Conservation (phyloP, 2,888 invertebrate genomes). For the Automeris io region DNA sequence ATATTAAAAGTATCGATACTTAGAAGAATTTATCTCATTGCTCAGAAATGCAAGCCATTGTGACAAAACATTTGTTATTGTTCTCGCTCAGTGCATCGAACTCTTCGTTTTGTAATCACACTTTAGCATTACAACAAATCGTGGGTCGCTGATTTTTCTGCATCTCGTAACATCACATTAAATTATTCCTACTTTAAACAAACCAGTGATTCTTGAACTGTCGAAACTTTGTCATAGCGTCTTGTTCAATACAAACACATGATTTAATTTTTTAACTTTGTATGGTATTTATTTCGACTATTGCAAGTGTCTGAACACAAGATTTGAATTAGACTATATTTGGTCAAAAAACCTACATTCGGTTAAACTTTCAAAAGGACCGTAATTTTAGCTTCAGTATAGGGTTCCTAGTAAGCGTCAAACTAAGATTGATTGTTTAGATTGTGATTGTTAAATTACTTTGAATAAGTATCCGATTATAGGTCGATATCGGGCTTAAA, state of each 20-base stretch:
- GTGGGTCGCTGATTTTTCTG: conserved; percentile 37
- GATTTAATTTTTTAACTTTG: too few relatives aligned
- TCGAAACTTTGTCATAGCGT: background rate
- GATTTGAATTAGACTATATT: too few relatives aligned
- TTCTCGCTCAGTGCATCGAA: conserved; percentile 38
- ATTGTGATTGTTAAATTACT: too few relatives aligned
- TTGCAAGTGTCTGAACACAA: too few relatives aligned
- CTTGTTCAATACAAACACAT: background rate
- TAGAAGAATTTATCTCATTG: background rate
- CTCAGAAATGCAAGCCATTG: conserved; percentile 1
- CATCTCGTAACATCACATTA: conserved; percentile 42
- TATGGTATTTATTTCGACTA: too few relatives aligned
- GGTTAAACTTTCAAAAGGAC: too few relatives aligned
- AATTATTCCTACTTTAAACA: conserved; percentile 30
- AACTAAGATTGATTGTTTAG: too few relatives aligned
- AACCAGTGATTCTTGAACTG: conserved; percentile 23
- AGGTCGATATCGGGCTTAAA: too few relatives aligned
- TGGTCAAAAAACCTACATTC: too few relatives aligned
- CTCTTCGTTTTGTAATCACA: conserved; percentile 37
- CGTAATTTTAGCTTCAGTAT: too few relatives aligned
- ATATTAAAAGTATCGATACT: background rate
- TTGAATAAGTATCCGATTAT: too few relatives aligned
- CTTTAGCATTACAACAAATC: conserved; percentile 36
- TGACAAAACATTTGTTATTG: conserved; percentile 33
- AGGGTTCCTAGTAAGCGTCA: too few relatives aligned